phyloP scores from a whole-genome alignment of 2,888 invertebrate genomes.

The Selenia dentaria region DNA sequence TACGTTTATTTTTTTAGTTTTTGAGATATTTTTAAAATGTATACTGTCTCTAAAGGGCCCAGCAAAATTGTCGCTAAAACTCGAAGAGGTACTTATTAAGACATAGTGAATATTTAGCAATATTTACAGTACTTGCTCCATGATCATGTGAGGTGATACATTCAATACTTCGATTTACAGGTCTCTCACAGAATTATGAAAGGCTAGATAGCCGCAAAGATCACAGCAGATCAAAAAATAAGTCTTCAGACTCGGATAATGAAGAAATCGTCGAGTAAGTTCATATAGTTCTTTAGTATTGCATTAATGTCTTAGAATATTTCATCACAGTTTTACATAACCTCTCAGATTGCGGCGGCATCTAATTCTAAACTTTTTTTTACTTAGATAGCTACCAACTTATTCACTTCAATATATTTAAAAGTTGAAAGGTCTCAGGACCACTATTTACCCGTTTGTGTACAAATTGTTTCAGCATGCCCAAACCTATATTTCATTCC shows the following conservation, averaged over 20 bases:
- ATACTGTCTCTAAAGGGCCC: constrained; percentile 94
- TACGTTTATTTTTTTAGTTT: constrained; percentile 67
- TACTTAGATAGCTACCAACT: too few relatives aligned
- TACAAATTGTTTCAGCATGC: constrained; percentile 87
- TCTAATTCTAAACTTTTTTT: too few relatives aligned
- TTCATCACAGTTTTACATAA: constrained; percentile 81
- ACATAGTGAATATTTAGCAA: constrained; percentile 1
- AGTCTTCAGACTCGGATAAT: constrained; percentile 87
- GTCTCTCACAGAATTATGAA: constrained; percentile 92
- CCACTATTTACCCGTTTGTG: too few relatives aligned
- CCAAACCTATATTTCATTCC: constrained; percentile 92
- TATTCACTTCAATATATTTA: too few relatives aligned
- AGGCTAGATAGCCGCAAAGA: constrained; percentile 90
- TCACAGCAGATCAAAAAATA: constrained; percentile 79
- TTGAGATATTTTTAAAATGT: constrained; percentile 86
- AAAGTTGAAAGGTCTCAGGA: too few relatives aligned
- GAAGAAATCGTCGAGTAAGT: constrained; percentile 87
- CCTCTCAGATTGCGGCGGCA: constrained; percentile 51
- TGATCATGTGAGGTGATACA: constrained; percentile 40
- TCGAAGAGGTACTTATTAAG: constrained; percentile 86
- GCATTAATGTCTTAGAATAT: constrained; percentile 44
- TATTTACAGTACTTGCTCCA: not conserved
- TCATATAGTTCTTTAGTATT: constrained; percentile 39
- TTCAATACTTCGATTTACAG: constrained; percentile 73
- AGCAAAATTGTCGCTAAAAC: constrained; percentile 96